Evolutionary conservation across 1,140 invertebrate genomes (phyloP).

Genomic region (Penaeus indicus): DNA sequence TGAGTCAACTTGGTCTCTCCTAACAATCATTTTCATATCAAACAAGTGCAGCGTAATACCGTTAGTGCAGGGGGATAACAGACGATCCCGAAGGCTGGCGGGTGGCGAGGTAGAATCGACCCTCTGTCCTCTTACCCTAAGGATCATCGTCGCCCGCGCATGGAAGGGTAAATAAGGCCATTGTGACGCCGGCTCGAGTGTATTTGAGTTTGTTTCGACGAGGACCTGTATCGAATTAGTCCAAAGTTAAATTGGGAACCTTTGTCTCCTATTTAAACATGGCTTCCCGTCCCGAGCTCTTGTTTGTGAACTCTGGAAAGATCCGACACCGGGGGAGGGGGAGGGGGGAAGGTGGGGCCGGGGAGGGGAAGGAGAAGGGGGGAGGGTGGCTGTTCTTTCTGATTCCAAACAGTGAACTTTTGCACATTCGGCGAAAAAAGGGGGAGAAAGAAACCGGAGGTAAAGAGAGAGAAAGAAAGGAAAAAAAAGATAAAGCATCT

Average conservation of each 20-base stretch:
- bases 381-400: background rate
- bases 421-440: background rate
- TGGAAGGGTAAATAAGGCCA: background rate
- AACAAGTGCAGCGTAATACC: slow-evolving; percentile 63
- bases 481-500: too few relatives aligned
- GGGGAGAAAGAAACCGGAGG: background rate
- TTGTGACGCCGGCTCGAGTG: slow-evolving; percentile 38
- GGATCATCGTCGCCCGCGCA: background rate
- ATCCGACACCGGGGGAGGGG: slow-evolving; percentile 33
- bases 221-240: slow-evolving; percentile 62
- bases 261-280: slow-evolving; percentile 65
- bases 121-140: background rate
- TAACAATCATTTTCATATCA: slow-evolving; percentile 65
- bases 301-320: slow-evolving; percentile 61
- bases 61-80: slow-evolving; percentile 16
- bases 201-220: slow-evolving; percentile 64
- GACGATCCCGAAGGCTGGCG: background rate
- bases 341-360: background rate
- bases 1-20: slow-evolving; percentile 58
- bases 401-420: too few relatives aligned
- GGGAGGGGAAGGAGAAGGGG: background rate
- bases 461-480: too few relatives aligned
- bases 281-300: slow-evolving; percentile 58
- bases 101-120: slow-evolving; percentile 1
- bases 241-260: slow-evolving; percentile 64